Evolutionary conservation across 2,888 invertebrate species (phyloP).

Genomic region (Anarsia innoxiella): DNA sequence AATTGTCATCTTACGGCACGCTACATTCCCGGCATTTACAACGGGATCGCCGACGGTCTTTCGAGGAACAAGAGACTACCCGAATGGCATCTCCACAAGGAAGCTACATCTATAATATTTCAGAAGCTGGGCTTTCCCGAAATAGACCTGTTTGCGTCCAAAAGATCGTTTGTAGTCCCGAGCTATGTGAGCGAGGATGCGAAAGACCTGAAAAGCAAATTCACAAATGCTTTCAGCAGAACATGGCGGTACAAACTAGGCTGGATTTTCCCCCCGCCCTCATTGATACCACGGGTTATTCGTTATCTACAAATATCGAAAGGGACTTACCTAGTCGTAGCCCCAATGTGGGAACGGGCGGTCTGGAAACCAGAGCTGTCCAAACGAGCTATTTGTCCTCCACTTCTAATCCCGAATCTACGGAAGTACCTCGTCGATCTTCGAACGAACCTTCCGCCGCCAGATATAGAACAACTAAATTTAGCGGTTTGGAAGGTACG

Average conservation of each 20-base stretch:
- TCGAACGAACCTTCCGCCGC: too few relatives aligned
- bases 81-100: slow-evolving; percentile 6
- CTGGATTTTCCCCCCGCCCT: slow-evolving; percentile 23
- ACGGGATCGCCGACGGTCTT: slow-evolving; percentile 18
- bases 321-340: too few relatives aligned
- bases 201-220: slow-evolving; percentile 11
- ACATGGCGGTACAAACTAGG: slow-evolving; percentile 17
- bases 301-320: too few relatives aligned
- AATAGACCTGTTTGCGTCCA: slow-evolving; percentile 8
- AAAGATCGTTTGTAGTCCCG: slow-evolving; percentile 14
- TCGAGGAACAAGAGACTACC: slow-evolving; percentile 9
- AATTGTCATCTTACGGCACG: slow-evolving; percentile 1
- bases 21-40: slow-evolving; percentile 5
- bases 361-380: too few relatives aligned
- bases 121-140: not conserved
- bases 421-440: too few relatives aligned
- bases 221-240: slow-evolving; percentile 19
- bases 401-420: too few relatives aligned
- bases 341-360: too few relatives aligned
- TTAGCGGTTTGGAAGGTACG: slow-evolving; percentile 21
- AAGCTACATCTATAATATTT: too few relatives aligned
- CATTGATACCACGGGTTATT: slow-evolving; percentile 19
- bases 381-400: too few relatives aligned
- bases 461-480: slow-evolving; percentile 3
- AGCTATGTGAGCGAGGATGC: slow-evolving; percentile 10